These are phyloP conservation scores for Philereme transversata DNA, from an alignment of 2,888 invertebrate species.

Conservation along the genomic window DNA sequence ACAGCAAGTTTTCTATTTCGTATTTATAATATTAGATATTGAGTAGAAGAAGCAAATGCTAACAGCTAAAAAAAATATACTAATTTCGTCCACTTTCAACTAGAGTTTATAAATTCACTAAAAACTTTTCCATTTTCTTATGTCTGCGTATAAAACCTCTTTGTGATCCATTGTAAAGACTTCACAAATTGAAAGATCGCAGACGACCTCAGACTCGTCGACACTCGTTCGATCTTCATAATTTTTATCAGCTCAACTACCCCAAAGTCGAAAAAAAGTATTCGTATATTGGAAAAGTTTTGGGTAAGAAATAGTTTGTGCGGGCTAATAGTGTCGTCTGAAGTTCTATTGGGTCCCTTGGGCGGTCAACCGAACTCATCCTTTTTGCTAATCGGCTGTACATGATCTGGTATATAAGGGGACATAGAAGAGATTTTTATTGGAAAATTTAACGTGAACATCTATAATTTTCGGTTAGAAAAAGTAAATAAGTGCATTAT, in stretches of 20 bases:
- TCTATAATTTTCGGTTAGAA: no score
- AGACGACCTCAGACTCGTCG: constrained; percentile 10
- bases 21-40: no score
- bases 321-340: constrained; percentile 29
- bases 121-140: no score
- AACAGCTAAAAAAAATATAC: no score
- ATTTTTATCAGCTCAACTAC: constrained; percentile 32
- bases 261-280: constrained; percentile 42
- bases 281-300: constrained; percentile 62
- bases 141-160: no score
- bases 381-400: constrained; percentile 28
- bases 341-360: constrained; percentile 27
- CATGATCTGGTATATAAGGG: constrained; percentile 5
- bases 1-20: no score
- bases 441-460: no score
- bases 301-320: constrained; percentile 46
- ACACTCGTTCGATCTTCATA: constrained; percentile 28
- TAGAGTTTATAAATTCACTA: no score
- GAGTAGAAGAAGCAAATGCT: no score
- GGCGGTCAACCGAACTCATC: constrained; percentile 24
- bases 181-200: not conserved
- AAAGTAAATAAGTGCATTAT: no score
- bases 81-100: no score
- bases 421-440: no score
- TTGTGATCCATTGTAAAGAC: not conserved